Base-by-base conservation (phyloP, 2,797 vertebrate genomes). In the Pogoniulus pusillus region DNA sequence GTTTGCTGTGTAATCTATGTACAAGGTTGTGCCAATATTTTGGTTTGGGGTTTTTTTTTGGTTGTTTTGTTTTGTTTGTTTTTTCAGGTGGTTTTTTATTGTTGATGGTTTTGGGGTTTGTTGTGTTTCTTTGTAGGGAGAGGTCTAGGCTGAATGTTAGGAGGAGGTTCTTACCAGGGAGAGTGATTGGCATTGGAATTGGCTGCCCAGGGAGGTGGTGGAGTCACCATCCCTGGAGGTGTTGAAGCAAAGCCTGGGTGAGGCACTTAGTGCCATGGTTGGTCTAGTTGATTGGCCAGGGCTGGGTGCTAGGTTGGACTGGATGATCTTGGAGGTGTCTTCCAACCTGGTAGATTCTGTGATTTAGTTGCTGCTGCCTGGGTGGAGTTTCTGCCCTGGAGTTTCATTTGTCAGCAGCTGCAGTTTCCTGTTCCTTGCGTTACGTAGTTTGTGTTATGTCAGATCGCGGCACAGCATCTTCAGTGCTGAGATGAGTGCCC, bases 41-140 rank as follows among this genome's bases (percentile, higher is more conserved):
- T 6, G 18, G 2, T 12, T 24, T 49, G 23, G 6, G 17, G 3
- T 1, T 1, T 8, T 22, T 34, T 5, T 51, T 30, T 18, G 37
- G 26, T 8, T 6, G 14, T 4, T 20, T 30, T 58, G 3, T 11
- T 30, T 43, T 23, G 17, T 26, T 12, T 54, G n/a, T 34, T 49
- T 47, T 45, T 45, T 14, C 3, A 6, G 22, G 23, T 45, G 6
- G 3, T 3, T 11, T 35, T 35, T 35, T 24, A 13, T 47, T 57
- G 6, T 35, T 66, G 7, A 30, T 53, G 9, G 0, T 12, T 47
- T 53, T 8, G 27, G 51, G 24, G 15, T n/a, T 45, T 14, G 8
- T 19, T 17, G 51, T 53, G 26, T 51, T 27, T 30, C 30, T 32
- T 34, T 74, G 39, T n/a, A 54, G 8, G 7, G n/a, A n/a, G n/a